Conservation (phyloP, 64 coral and sea anemone species). For the Stylophora pistillata region DNA sequence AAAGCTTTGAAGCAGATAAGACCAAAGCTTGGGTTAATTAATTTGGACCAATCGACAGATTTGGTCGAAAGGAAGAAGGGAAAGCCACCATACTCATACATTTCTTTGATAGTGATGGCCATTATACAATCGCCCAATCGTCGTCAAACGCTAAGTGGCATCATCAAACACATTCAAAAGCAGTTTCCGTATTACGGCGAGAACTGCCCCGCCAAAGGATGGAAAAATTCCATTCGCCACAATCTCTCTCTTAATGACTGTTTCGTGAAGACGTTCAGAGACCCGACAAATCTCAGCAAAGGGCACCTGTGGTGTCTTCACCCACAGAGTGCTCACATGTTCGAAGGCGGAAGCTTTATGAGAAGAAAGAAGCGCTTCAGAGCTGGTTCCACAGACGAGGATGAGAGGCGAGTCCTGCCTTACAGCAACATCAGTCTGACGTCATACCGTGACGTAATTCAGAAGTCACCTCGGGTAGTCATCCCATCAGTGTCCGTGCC, state of each 20-base stretch:
- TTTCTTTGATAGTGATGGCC: conserved; percentile 93
- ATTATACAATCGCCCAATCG: conserved; percentile 71
- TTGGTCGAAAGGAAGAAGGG: conserved; percentile 38
- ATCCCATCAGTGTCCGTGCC: neutral
- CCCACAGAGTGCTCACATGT: conserved; percentile 76
- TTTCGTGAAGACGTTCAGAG: conserved; percentile 83
- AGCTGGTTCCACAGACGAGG: neutral
- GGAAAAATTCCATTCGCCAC: conserved; percentile 98
- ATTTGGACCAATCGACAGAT: neutral
- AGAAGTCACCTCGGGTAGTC: neutral
- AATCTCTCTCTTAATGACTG: conserved; percentile 96
- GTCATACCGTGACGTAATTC: neutral
- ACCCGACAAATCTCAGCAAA: conserved; percentile 78
- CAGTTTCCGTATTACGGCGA: conserved; percentile 80
- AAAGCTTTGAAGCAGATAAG: neutral
- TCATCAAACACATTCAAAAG: conserved; percentile 74
- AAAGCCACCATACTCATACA: conserved; percentile 93
- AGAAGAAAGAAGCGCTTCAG: conserved; percentile 85
- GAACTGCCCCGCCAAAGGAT: conserved; percentile 77
- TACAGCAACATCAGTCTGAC: neutral
- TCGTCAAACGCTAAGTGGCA: conserved; percentile 81
- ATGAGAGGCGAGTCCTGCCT: neutral
- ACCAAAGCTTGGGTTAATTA: neutral
- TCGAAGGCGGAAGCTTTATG: conserved; percentile 93
- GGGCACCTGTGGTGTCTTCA: conserved; percentile 88